phyloP scores from a whole-genome alignment of 2,113 vertebrate species.

The Halcyon malimbica region DNA sequence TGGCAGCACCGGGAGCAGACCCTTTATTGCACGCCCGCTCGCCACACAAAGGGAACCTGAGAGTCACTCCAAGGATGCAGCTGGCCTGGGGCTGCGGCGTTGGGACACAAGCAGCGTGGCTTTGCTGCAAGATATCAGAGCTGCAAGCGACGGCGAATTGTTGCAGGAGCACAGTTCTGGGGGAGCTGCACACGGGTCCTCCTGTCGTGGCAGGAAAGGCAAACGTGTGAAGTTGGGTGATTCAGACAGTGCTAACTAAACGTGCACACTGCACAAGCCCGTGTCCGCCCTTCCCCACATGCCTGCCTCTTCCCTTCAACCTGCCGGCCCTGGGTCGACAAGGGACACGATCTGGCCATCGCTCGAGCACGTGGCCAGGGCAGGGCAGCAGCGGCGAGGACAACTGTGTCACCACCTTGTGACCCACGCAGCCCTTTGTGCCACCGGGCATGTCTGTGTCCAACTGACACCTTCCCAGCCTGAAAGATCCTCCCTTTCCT shows the following conservation, averaged over 20 bases:
- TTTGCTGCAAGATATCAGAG: accelerated
- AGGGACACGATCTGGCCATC: accelerated
- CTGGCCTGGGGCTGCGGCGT: background rate
- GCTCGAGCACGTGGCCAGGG: accelerated
- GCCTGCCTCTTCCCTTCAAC: background rate
- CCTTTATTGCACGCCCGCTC: background rate
- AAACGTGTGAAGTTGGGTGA: accelerated
- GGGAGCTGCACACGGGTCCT: accelerated
- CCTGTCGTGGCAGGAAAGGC: accelerated
- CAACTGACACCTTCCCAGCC: background rate
- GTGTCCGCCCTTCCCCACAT: accelerated
- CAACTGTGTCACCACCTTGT: accelerated
- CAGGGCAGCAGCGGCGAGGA: accelerated
- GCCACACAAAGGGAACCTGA: background rate
- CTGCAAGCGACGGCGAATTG: accelerated
- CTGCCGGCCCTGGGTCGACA: accelerated
- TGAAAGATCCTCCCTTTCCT: background rate
- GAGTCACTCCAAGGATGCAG: accelerated
- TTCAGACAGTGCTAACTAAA: accelerated
- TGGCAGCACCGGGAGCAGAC: background rate
- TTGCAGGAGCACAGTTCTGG: background rate
- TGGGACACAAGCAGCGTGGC: accelerated
- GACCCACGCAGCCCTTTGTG: accelerated
- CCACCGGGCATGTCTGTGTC: accelerated
- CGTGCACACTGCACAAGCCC: accelerated